Conservation (phyloP, 2,888 invertebrate genomes). For the Gerris lacustris region DNA sequence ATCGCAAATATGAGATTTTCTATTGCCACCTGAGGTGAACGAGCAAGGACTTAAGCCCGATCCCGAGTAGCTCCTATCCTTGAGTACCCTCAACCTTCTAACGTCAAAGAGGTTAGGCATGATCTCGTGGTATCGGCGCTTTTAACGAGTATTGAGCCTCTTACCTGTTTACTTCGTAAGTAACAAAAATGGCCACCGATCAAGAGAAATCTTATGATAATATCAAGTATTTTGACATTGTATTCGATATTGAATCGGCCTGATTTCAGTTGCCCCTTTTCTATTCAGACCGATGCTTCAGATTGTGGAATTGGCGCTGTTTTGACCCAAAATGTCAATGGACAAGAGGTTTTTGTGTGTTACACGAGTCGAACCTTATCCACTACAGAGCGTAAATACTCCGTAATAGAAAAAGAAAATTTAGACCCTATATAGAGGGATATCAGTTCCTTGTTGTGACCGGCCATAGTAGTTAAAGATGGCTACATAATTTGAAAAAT, state of each 20-base stretch:
- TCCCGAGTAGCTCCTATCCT: neutral
- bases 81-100: neutral
- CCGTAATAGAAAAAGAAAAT: slow-evolving; percentile 28
- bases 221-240: slow-evolving; percentile 8
- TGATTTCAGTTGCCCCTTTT: slow-evolving; percentile 21
- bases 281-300: slow-evolving; percentile 23
- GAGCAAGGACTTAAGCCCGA: slow-evolving; percentile 2
- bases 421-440: slow-evolving; percentile 29
- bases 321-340: slow-evolving; percentile 25
- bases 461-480: slow-evolving; percentile 28
- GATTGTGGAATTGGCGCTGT: slow-evolving; percentile 22
- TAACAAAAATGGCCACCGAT: slow-evolving; percentile 9
- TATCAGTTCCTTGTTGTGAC: slow-evolving; percentile 30
- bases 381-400: slow-evolving; percentile 26
- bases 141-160: slow-evolving; percentile 15
- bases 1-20: neutral
- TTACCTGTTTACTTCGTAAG: slow-evolving; percentile 14
- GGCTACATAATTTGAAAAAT: slow-evolving; percentile 28
- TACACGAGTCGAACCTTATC: slow-evolving; percentile 27
- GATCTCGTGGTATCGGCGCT: slow-evolving; percentile 14
- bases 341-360: slow-evolving; percentile 26
- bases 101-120: slow-evolving; percentile 13
- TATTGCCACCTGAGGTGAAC: slow-evolving; percentile 14
- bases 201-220: slow-evolving; percentile 14
- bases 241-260: slow-evolving; percentile 21